These are phyloP conservation scores for Ascidia mentula DNA, from an alignment of 23 tunicate species.

Conservation along the genomic window DNA sequence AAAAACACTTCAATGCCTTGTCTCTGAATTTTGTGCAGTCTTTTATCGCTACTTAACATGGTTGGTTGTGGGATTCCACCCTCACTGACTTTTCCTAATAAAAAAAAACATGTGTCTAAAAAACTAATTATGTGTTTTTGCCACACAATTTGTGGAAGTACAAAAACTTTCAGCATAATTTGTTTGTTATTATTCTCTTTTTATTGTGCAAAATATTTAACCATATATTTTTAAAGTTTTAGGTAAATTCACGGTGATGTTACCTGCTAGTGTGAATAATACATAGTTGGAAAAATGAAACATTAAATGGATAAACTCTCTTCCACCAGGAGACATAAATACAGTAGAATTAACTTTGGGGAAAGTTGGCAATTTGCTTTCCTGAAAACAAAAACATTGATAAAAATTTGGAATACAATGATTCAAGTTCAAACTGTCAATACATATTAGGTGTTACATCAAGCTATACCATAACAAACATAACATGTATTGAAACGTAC, in stretches of 20 bases:
- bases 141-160: too few species aligned
- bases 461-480: too few species aligned
- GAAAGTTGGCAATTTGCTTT: background rate
- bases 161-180: too few species aligned
- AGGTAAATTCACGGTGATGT: too few species aligned
- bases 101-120: background rate
- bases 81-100: background rate
- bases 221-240: too few species aligned
- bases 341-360: slow-evolving; percentile 32
- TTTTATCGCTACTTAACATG: background rate
- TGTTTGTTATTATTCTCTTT: too few species aligned
- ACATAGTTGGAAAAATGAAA: slow-evolving; percentile 37
- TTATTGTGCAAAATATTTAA: too few species aligned
- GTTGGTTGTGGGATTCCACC: slow-evolving; percentile 10
- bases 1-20: slow-evolving; percentile 1
- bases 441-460: background rate
- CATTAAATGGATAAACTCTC: slow-evolving; percentile 49
- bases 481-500: slow-evolving; percentile 15
- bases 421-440: too few species aligned
- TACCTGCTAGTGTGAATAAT: slow-evolving; percentile 18
- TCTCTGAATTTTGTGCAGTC: slow-evolving; percentile 4
- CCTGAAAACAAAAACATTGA: slow-evolving; percentile 16
- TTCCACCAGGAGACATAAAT: slow-evolving; percentile 51
- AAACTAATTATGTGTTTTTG: too few species aligned
- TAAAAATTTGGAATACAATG: background rate